Evolutionary conservation across 2,888 invertebrate genomes (phyloP), one percentile per base, ranked within the genome.

Genomic region (Epiblema foenella): DNA sequence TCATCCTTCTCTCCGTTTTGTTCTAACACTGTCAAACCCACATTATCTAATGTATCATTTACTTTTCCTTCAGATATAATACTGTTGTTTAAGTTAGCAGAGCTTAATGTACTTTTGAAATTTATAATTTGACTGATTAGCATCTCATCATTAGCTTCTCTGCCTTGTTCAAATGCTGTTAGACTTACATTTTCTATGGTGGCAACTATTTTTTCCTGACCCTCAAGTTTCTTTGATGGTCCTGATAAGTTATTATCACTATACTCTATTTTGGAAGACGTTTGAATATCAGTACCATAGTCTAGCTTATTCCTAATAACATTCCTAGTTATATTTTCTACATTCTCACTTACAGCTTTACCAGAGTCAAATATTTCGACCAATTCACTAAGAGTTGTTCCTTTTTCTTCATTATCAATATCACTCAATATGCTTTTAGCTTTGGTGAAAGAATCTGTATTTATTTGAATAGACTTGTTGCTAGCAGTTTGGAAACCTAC

Each of bases 401-500:
- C 66, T 49, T 54, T 33, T 12, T 29, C 49, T 65, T 75, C 67
- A 56, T 75, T 72, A 39, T 73, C 75, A 51, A 80, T 33, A 67
- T 80, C 79, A 62, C 82, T 75, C 51, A 93, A 77, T 15, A 93
- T 76, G 75, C 69, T 83, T 78, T 85, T 83, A 1, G 91, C 91
- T 79, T 85, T 90, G 20, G 72, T 75, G 77, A 87, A 90, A 12
- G 90, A 89, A 12, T 85, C 83, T 56, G 85, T 81, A 56, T 74
- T 77, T 51, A 93, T 80, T 79, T 89, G 85, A 76, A 92, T 91
- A 51, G 88, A 85, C 59, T 87, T 91, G 75, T 93, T 88, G 74
- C 88, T 93, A 18, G 90, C 89, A 51, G 93, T 92, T 77, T 90
- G 91, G 74, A 93, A 93, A 0, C 89, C 90, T 11, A 92, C 90